Base-by-base conservation (phyloP, 2,797 vertebrate species). In the Cynodonichthys magdalenae region DNA sequence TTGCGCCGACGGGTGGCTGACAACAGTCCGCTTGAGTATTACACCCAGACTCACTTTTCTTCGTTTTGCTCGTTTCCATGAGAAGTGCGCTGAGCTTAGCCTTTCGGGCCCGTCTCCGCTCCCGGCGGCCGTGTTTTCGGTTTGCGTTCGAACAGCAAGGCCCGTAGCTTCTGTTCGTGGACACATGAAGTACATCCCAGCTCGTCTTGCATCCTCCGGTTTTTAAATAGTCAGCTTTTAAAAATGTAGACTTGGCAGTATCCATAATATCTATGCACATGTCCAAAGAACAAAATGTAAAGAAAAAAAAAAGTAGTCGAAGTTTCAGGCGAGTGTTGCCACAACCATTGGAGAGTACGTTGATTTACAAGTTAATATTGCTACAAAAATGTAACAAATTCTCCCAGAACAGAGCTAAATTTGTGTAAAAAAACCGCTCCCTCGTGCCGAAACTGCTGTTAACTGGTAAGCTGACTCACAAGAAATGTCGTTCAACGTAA, bases 191-290 rank as follows among this genome's bases (percentile, higher is more conserved):
- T 0, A 28, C 27, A 1, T 31, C 62, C 85, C 77, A 81, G 0
- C 49, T 66, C 11, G 74, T 8, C 4, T 42, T 76, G 0, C 61
- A 51, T 18, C 56, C 73, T 18, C 56, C 73, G 0, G 45, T 20
- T 3, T 53, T 49, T 0, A 55, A 48, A n/a, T 18, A 57, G 4
- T 53, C 47, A 0, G 20, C 2, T 31, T 73, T 48, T 0, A 42
- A 2, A 24, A 17, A 56, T n/a, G 79, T 82, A 0, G 47, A 7
- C 15, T 18, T 79, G 4, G 41, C 24, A 6, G 57, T n/a, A 8
- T 75, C 69, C 90, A 90, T 91, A 0, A 29, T 52, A 24, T 83
- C 73, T 0, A 60, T 0, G 47, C 81, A 93, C 91, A 94, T 94
- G 15, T 77, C 90, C 48, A n/a, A 53, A 15, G 10, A n/a, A 69